Evolutionary conservation across 2,888 invertebrate species (phyloP).

Genomic region (Chydorus sphaericus): DNA sequence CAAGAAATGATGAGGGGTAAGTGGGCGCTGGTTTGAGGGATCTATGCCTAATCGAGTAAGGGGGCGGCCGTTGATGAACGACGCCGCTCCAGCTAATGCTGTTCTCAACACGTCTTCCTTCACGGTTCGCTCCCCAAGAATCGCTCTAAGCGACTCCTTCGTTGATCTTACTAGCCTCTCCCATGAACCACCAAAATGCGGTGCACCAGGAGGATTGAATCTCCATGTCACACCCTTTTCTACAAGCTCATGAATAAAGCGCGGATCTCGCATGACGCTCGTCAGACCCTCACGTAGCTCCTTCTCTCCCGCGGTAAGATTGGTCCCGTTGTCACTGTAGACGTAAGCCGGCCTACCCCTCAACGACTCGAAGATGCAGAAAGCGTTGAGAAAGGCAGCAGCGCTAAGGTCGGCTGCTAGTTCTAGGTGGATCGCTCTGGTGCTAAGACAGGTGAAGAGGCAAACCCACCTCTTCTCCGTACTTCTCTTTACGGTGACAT

Average conservation of each 20-base stretch:
- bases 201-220: constrained; percentile 18
- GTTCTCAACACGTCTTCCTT: constrained; percentile 17
- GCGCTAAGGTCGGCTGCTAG: constrained; percentile 5
- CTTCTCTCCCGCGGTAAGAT: constrained; percentile 16
- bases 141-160: constrained; percentile 13
- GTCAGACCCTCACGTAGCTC: constrained; percentile 10
- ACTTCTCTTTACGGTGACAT: constrained; percentile 2
- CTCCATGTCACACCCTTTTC: constrained; percentile 14
- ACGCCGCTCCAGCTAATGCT: constrained; percentile 8
- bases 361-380: constrained; percentile 7
- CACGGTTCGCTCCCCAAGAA: constrained; percentile 11
- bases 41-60: neutral
- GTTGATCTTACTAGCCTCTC: constrained; percentile 18
- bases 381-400: constrained; percentile 4
- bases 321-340: constrained; percentile 19
- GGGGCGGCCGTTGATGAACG: neutral
- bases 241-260: neutral
- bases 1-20: constrained; percentile 6
- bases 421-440: constrained; percentile 16
- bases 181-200: constrained; percentile 20
- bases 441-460: constrained; percentile 15
- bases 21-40: neutral
- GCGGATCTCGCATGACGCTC: neutral
- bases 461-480: constrained; percentile 12
- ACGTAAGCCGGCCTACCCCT: constrained; percentile 16